phyloP scores from a whole-genome alignment of 2,888 invertebrate genomes.

The Caenorhabditis sp. region DNA sequence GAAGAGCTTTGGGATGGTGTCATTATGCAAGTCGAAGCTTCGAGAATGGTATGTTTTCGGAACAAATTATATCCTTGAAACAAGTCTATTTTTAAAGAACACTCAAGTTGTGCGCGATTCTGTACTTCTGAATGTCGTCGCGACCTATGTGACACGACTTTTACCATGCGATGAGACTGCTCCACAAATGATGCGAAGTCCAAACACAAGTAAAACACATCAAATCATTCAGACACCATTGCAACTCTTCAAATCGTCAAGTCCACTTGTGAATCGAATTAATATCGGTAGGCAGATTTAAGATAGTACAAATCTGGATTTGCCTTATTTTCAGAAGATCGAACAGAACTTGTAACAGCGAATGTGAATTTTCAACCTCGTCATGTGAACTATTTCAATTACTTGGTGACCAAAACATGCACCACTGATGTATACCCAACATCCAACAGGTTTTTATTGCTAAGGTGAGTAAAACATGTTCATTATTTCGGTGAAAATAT shows the following conservation, averaged over 20 bases:
- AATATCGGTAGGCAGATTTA: slow-evolving; percentile 28
- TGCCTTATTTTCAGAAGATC: slow-evolving; percentile 21
- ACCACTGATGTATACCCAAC: slow-evolving; percentile 45
- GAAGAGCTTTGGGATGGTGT: slow-evolving; percentile 47
- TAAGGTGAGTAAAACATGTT: slow-evolving; percentile 39
- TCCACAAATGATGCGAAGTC: slow-evolving; percentile 2
- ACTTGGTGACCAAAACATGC: slow-evolving; percentile 44
- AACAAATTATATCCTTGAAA: too few relatives aligned
- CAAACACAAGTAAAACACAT: slow-evolving; percentile 15
- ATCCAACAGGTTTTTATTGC: slow-evolving; percentile 38
- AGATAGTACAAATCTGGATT: not conserved
- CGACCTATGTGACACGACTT: slow-evolving; percentile 44
- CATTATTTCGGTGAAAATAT: not conserved
- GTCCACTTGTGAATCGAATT: slow-evolving; percentile 48
- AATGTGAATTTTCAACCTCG: slow-evolving; percentile 40
- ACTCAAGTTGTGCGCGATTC: slow-evolving; percentile 36
- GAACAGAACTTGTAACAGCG: slow-evolving; percentile 25
- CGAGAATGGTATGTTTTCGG: slow-evolving; percentile 4
- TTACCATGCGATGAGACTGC: slow-evolving; percentile 38
- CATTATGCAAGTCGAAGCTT: slow-evolving; percentile 32
- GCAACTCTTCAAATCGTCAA: slow-evolving; percentile 49
- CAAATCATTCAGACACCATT: slow-evolving; percentile 51
- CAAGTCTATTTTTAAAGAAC: slow-evolving; percentile 22
- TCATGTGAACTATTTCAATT: slow-evolving; percentile 42
- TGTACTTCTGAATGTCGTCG: slow-evolving; percentile 32